Evolutionary conservation across 53 echinoderm and acorn worm genomes (phyloP).

Genomic region (Temnopleurus reevesii): DNA sequence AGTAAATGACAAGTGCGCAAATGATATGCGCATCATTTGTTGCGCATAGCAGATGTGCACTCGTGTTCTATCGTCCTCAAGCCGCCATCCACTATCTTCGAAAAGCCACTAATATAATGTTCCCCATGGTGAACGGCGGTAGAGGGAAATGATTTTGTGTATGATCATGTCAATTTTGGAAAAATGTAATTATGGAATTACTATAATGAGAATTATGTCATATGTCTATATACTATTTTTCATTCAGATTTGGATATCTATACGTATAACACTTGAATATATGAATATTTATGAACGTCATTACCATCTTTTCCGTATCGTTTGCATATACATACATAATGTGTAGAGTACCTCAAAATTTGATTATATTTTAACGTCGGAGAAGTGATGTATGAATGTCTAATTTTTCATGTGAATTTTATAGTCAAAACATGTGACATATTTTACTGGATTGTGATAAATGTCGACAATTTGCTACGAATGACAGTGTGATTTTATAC

Average conservation of each 20-base stretch:
- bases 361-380: constrained; percentile 37
- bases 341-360: constrained; percentile 47
- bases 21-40: no score
- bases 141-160: background rate
- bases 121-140: background rate
- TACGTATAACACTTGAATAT: constrained; percentile 11
- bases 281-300: constrained; percentile 35
- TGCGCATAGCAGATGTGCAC: no score
- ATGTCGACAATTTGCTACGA: constrained; percentile 47
- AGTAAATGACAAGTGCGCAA: no score
- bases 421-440: background rate
- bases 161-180: background rate
- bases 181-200: background rate
- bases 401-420: constrained; percentile 46
- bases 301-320: constrained; percentile 20
- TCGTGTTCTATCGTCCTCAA: no score
- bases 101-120: no score
- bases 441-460: constrained; percentile 54
- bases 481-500: constrained; percentile 46
- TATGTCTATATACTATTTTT: constrained; percentile 31
- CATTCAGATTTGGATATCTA: constrained; percentile 31
- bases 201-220: background rate
- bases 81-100: no score
- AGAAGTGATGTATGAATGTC: constrained; percentile 11
- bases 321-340: constrained; percentile 41